phyloP scores from a whole-genome alignment of 2,113 vertebrate species.

The Nothoprocta pentlandii region DNA sequence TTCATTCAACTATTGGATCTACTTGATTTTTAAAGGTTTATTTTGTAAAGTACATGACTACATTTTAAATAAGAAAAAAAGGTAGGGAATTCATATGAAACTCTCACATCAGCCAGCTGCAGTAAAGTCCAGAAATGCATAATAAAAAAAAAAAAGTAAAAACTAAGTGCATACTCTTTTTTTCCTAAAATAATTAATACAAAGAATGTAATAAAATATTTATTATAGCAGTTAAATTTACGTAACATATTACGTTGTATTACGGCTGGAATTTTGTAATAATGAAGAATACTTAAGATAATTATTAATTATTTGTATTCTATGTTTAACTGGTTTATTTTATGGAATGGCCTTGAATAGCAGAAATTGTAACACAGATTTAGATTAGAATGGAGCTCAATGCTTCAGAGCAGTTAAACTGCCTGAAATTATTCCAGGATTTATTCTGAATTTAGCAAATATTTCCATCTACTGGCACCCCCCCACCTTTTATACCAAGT shows the following conservation, averaged over 20 bases:
- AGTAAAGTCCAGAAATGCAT: neutral
- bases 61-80: neutral
- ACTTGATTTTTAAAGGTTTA: neutral
- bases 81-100: neutral
- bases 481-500: neutral
- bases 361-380: neutral
- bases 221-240: neutral
- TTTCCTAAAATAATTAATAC: too few relatives aligned
- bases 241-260: neutral
- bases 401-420: neutral
- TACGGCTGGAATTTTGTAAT: neutral
- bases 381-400: neutral
- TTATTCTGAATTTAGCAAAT: constrained; percentile 3
- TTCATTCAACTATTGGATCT: neutral
- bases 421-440: neutral
- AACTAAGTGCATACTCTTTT: neutral
- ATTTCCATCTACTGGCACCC: neutral
- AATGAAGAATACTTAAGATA: neutral
- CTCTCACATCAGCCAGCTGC: neutral
- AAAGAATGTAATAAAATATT: neutral
- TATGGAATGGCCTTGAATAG: neutral
- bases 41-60: neutral
- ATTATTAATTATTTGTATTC: neutral
- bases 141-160: too few relatives aligned
- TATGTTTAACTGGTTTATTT: neutral